Evolutionary conservation across 2,888 invertebrate genomes (phyloP).

Genomic region (Lepas anatifera): DNA sequence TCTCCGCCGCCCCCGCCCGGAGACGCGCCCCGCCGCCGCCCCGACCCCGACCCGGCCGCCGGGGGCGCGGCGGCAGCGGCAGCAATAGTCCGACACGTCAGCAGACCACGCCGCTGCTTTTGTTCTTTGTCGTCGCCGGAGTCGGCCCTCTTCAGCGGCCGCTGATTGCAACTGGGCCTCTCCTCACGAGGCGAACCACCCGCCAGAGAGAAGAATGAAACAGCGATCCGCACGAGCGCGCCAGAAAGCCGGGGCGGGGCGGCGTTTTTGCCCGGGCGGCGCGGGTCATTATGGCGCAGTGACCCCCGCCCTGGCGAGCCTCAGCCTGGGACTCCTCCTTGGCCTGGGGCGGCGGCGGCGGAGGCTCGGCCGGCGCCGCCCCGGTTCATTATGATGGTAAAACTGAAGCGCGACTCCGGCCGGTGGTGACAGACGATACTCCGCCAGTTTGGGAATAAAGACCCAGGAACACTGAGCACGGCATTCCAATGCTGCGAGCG

Average conservation of each 20-base stretch:
- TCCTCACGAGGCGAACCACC: neutral
- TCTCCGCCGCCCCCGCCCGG: neutral
- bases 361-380: too few relatives aligned
- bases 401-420: too few relatives aligned
- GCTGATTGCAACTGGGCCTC: neutral
- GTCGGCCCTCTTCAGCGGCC: neutral
- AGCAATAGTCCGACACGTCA: too few relatives aligned
- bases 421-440: too few relatives aligned
- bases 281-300: neutral
- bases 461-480: too few relatives aligned
- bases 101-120: neutral
- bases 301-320: neutral
- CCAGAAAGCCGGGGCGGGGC: conserved; percentile 10
- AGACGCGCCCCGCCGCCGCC: too few relatives aligned
- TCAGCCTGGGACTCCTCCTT: too few relatives aligned
- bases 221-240: neutral
- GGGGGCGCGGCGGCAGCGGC: too few relatives aligned
- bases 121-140: neutral
- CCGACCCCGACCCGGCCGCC: too few relatives aligned
- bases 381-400: too few relatives aligned
- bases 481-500: neutral
- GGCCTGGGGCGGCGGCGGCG: neutral
- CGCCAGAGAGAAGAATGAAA: neutral
- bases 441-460: too few relatives aligned
- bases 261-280: conserved; percentile 7